These are phyloP conservation scores for Gallirallus australis DNA, from an alignment of 2,797 vertebrate species.

Conservation along the genomic window DNA sequence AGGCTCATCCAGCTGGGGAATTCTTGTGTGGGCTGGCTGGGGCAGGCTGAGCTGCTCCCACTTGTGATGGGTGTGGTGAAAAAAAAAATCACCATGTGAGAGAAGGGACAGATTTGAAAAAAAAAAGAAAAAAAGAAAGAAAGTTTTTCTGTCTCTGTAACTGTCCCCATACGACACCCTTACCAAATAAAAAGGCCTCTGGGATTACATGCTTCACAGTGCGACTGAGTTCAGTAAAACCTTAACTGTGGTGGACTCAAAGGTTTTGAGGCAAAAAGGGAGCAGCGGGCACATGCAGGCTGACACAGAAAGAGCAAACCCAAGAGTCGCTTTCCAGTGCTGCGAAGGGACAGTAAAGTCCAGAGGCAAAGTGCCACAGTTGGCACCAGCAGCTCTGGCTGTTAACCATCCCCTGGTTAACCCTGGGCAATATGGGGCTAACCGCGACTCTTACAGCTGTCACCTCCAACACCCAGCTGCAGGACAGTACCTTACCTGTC, in stretches of 20 bases:
- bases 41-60: not conserved
- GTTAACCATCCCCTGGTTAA: not conserved
- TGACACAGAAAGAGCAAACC: not conserved
- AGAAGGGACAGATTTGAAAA: not conserved
- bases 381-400: fast-evolving
- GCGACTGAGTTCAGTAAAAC: not conserved
- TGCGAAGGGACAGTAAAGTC: not conserved
- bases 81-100: not conserved
- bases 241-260: not conserved
- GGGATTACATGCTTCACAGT: fast-evolving
- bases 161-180: not conserved
- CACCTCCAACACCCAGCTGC: not conserved
- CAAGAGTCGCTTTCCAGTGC: not conserved
- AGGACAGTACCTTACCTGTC: not conserved
- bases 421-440: not conserved
- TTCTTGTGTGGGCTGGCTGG: not conserved
- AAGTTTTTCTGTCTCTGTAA: not conserved
- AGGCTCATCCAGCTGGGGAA: not conserved
- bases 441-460: not conserved
- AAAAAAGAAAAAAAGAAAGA: not conserved
- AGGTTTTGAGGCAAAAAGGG: not conserved
- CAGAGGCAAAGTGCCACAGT: no score
- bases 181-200: not conserved
- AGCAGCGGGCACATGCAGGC: fast-evolving
- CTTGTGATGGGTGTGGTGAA: not conserved